Conservation (phyloP, 1,140 invertebrate genomes). For the Drosophila bipectinata region DNA sequence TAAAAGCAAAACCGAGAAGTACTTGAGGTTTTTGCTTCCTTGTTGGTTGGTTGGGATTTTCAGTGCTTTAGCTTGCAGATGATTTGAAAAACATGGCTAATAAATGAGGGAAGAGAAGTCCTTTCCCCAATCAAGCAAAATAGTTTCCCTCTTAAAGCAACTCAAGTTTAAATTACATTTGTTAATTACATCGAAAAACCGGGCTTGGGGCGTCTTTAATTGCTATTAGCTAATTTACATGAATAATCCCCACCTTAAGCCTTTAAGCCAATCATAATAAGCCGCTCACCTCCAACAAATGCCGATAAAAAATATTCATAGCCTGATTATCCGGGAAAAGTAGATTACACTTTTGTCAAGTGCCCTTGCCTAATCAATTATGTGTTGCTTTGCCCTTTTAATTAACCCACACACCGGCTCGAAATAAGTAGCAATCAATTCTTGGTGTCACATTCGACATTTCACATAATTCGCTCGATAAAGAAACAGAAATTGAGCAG, state of each 20-base stretch:
- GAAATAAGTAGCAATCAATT: constrained; percentile 50
- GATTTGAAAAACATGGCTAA: not conserved
- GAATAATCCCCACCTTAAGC: not conserved
- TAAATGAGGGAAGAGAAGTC: no score
- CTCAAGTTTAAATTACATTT: not conserved
- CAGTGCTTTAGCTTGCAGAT: not conserved
- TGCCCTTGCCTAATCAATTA: constrained; percentile 40
- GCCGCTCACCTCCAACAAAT: not conserved
- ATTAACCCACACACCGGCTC: constrained; percentile 25
- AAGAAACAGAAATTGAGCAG: constrained; percentile 4
- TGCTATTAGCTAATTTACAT: not conserved
- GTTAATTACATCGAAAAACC: not conserved
- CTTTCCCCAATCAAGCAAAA: no score
- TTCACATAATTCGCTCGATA: constrained; percentile 43
- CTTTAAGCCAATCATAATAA: not conserved
- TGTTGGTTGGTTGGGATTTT: not conserved
- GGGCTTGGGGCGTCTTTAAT: not conserved
- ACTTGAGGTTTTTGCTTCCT: constrained; percentile 24
- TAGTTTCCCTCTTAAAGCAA: no score
- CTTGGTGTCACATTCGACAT: constrained; percentile 50
- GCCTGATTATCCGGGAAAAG: not conserved
- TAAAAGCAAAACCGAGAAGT: constrained; percentile 64
- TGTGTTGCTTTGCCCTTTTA: constrained; percentile 51
- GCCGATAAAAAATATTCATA: constrained; percentile 25
- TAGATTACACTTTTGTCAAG: constrained; percentile 35